phyloP scores from a whole-genome alignment of 2,797 vertebrate genomes.

The Bradypodion pumilum region DNA sequence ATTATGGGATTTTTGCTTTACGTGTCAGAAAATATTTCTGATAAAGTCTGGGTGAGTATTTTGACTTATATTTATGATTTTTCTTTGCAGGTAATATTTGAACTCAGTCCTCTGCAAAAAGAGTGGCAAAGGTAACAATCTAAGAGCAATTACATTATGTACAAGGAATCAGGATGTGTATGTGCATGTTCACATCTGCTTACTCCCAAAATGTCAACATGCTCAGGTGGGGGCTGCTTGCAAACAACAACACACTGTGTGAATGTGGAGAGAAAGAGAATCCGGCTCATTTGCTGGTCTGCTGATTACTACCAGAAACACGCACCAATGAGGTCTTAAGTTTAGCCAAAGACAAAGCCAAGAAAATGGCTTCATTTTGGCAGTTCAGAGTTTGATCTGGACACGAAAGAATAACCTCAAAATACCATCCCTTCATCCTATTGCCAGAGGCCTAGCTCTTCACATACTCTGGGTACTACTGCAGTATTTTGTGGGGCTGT shows the following conservation, averaged over 20 bases:
- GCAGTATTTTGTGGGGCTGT: background rate
- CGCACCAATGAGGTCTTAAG: too few relatives aligned
- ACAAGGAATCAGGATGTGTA: background rate
- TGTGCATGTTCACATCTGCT: background rate
- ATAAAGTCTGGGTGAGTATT: background rate
- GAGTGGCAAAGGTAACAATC: constrained; percentile 92
- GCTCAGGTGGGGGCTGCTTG: too few relatives aligned
- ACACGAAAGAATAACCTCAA: too few relatives aligned
- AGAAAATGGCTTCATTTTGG: too few relatives aligned
- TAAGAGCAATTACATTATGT: background rate
- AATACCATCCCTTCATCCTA: too few relatives aligned
- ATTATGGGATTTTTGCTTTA: background rate
- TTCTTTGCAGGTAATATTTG: constrained; percentile 87
- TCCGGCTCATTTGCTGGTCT: too few relatives aligned
- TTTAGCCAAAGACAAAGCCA: too few relatives aligned
- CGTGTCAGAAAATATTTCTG: background rate
- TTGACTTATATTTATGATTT: constrained; percentile 11
- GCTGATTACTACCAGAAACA: too few relatives aligned
- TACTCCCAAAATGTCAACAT: background rate
- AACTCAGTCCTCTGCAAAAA: constrained; percentile 89
- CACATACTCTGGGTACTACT: background rate
- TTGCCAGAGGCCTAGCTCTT: background rate
- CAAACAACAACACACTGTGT: too few relatives aligned
- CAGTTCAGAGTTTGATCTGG: too few relatives aligned
- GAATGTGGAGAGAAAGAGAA: too few relatives aligned